phyloP scores from a whole-genome alignment of 2,888 invertebrate genomes.

The Lithophane ornitopus region DNA sequence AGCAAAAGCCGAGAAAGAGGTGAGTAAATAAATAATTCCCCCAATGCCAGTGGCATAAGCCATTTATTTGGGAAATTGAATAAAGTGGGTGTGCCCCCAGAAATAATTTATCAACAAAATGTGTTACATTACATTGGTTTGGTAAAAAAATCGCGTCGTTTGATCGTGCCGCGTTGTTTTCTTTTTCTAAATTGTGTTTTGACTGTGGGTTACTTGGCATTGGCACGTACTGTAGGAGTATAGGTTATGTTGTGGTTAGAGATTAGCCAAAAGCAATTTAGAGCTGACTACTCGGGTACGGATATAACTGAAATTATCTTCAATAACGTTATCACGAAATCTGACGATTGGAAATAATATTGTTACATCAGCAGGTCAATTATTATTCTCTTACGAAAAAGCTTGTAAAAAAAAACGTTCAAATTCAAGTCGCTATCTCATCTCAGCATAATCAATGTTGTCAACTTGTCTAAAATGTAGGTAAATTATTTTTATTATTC shows the following conservation, averaged over 20 bases:
- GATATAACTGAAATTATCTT: background rate
- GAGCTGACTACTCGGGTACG: background rate
- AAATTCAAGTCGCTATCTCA: background rate
- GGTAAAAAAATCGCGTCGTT: constrained; percentile 74
- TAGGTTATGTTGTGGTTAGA: background rate
- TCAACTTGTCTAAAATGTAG: background rate
- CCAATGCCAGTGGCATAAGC: constrained; percentile 72
- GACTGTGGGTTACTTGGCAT: constrained; percentile 19
- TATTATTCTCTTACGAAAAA: background rate
- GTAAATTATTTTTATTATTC: background rate
- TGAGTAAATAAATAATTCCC: constrained; percentile 72
- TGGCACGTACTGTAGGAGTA: background rate
- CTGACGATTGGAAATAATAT: background rate
- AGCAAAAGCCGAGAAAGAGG: constrained; percentile 69
- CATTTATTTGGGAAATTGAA: constrained; percentile 79
- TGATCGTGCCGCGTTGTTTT: constrained; percentile 64
- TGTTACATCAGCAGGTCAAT: background rate
- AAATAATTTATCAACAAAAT: constrained; percentile 80
- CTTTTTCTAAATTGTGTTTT: constrained; percentile 56
- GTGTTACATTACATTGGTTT: constrained; percentile 75
- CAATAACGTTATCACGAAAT: background rate
- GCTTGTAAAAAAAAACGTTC: background rate
- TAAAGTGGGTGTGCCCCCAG: constrained; percentile 71
- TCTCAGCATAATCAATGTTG: background rate
- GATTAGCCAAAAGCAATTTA: background rate